Conservation (phyloP, 2,797 vertebrate species). For the Spondyliosoma cantharus region DNA sequence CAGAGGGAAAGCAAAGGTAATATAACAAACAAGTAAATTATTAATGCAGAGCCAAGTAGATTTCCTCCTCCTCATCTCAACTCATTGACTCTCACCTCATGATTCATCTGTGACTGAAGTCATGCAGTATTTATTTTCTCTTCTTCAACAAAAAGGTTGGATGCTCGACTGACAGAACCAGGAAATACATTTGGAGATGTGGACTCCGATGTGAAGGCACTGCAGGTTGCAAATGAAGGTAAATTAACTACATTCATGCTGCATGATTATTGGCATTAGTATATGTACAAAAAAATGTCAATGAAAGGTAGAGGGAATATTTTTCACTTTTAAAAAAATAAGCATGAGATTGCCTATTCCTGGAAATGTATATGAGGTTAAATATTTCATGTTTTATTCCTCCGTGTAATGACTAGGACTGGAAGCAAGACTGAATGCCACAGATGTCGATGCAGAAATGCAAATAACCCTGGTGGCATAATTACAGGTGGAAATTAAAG, state of each 20-base stretch:
- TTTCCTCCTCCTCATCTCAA: slow-evolving; percentile 18
- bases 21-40: slow-evolving; percentile 39
- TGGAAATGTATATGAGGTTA: neutral
- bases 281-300: neutral
- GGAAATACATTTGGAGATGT: neutral
- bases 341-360: neutral
- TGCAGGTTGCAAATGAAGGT: slow-evolving; percentile 35
- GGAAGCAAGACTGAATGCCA: slow-evolving; percentile 17
- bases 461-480: slow-evolving; percentile 11
- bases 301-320: neutral
- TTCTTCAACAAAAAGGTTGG: slow-evolving; percentile 30
- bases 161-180: slow-evolving; percentile 9
- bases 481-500: slow-evolving; percentile 15
- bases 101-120: slow-evolving; percentile 39
- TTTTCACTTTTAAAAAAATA: neutral
- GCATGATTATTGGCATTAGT: neutral
- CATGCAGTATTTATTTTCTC: slow-evolving; percentile 40
- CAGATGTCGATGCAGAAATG: slow-evolving; percentile 7
- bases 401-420: slow-evolving; percentile 16
- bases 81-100: slow-evolving; percentile 19
- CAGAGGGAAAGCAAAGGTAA: slow-evolving; percentile 40
- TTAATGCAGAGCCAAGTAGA: slow-evolving; percentile 35
- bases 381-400: slow-evolving; percentile 20
- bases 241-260: neutral
- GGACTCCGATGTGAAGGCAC: slow-evolving; percentile 6